Conservation (phyloP, 1,140 invertebrate genomes). For the Babylonia areolata region DNA sequence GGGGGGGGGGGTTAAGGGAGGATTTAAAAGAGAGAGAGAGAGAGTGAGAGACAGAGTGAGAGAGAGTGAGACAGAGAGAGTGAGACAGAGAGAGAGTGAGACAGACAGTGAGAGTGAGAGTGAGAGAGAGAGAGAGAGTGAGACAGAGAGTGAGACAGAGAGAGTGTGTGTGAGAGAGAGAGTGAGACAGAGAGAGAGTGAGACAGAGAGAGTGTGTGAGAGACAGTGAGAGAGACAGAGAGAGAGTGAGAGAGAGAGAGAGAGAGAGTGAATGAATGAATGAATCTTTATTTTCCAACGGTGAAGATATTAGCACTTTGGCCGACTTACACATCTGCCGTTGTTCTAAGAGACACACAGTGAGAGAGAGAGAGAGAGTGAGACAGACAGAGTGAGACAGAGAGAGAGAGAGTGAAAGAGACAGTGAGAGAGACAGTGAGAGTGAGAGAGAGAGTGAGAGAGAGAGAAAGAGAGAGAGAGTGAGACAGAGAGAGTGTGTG, state of each 20-base stretch:
- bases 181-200: not conserved
- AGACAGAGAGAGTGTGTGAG: not conserved
- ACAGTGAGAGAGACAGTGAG: not conserved
- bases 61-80: not conserved
- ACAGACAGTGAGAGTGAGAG: not conserved
- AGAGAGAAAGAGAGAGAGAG: slow-evolving; percentile 6
- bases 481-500: not conserved
- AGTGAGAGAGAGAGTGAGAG: not conserved
- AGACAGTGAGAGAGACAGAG: not conserved
- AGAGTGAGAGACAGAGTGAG: not conserved
- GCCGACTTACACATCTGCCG: not conserved
- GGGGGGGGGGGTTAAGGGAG: too few species aligned
- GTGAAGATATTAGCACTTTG: too few species aligned
- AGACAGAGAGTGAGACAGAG: not conserved
- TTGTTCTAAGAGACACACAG: not conserved
- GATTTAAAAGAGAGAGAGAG: not conserved
- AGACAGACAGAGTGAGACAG: not conserved
- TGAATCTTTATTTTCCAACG: not conserved
- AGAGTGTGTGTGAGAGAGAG: not conserved
- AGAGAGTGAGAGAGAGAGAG: not conserved
- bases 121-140: not conserved
- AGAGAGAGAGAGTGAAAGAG: not conserved
- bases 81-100: slow-evolving; percentile 25
- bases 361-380: not conserved
- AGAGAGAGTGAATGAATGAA: not conserved